These are phyloP conservation scores for Larimichthys polyactis DNA, from an alignment of 2,113 vertebrate species.

Conservation along the genomic window DNA sequence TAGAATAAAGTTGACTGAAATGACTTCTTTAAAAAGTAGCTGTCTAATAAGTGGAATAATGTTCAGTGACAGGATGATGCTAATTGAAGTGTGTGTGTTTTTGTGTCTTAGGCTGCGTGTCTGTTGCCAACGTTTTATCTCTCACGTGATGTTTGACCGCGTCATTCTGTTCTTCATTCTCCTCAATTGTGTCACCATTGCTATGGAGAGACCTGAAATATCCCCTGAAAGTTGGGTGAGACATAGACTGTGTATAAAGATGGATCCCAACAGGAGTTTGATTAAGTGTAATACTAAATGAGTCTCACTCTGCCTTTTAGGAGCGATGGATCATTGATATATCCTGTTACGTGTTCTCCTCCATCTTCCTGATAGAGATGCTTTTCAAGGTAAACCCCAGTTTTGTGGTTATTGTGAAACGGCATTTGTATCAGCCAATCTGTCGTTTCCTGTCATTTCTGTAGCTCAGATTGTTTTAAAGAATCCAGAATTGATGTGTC, in stretches of 20 bases:
- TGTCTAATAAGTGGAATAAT: too few relatives aligned
- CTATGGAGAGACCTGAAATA: slow-evolving; percentile 29
- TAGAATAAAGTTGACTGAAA: too few relatives aligned
- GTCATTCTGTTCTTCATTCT: slow-evolving; percentile 20
- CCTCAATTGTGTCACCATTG: slow-evolving; percentile 35
- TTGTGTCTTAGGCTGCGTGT: slow-evolving; percentile 10
- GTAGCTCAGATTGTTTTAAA: too few relatives aligned
- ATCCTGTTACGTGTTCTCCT: slow-evolving; percentile 83
- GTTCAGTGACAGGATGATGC: too few relatives aligned
- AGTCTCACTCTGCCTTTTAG: too few relatives aligned
- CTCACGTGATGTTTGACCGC: background rate
- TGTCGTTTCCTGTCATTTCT: too few relatives aligned
- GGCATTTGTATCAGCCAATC: too few relatives aligned
- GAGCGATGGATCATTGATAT: too few relatives aligned
- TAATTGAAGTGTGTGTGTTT: background rate
- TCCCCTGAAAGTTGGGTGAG: background rate
- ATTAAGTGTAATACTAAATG: too few relatives aligned
- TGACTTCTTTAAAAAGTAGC: too few relatives aligned
- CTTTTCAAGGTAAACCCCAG: slow-evolving; percentile 88
- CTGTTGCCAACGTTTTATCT: background rate
- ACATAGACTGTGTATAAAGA: background rate
- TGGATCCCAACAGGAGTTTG: too few relatives aligned
- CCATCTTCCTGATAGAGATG: slow-evolving; percentile 92
- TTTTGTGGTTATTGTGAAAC: too few relatives aligned
- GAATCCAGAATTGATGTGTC: slow-evolving; percentile 3